These are phyloP conservation scores for Sebastes cheni DNA, from an alignment of 2,797 vertebrate genomes.

Conservation along the genomic window DNA sequence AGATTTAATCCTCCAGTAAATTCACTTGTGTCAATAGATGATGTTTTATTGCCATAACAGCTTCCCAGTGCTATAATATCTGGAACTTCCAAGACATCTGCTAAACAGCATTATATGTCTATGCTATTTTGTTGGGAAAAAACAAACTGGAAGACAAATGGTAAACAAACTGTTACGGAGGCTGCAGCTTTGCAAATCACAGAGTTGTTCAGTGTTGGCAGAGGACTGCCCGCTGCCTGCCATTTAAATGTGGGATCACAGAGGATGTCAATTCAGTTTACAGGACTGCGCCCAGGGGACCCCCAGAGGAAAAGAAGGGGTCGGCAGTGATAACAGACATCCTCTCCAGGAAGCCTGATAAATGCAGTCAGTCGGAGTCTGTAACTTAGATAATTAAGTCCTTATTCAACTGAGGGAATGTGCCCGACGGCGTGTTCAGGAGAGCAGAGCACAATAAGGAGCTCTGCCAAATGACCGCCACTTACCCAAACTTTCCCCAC, in stretches of 20 bases:
- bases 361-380: slow-evolving; percentile 54
- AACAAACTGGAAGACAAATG: slow-evolving; percentile 11
- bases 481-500: slow-evolving; percentile 33
- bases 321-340: slow-evolving; percentile 50
- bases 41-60: background rate
- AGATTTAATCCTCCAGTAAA: background rate
- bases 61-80: background rate
- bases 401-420: slow-evolving; percentile 45
- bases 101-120: background rate
- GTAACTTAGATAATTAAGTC: slow-evolving; percentile 67
- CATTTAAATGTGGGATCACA: slow-evolving; percentile 50
- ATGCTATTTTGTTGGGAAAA: background rate
- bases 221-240: slow-evolving; percentile 14
- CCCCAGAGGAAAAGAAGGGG: slow-evolving; percentile 40
- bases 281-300: slow-evolving; percentile 35
- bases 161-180: background rate
- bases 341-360: slow-evolving; percentile 62
- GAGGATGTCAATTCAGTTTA: slow-evolving; percentile 40
- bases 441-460: slow-evolving; percentile 29
- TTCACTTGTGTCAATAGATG: background rate
- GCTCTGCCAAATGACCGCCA: slow-evolving; percentile 45
- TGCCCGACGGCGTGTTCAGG: slow-evolving; percentile 45
- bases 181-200: slow-evolving; percentile 8
- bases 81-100: background rate
- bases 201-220: slow-evolving; percentile 6